A percentile compares a stretch with the other conserved stretches of the same genome.
These are phyloP conservation scores for Hassar affinis DNA, from an alignment of 2,113 vertebrate species.

Conservation along the genomic window DNA sequence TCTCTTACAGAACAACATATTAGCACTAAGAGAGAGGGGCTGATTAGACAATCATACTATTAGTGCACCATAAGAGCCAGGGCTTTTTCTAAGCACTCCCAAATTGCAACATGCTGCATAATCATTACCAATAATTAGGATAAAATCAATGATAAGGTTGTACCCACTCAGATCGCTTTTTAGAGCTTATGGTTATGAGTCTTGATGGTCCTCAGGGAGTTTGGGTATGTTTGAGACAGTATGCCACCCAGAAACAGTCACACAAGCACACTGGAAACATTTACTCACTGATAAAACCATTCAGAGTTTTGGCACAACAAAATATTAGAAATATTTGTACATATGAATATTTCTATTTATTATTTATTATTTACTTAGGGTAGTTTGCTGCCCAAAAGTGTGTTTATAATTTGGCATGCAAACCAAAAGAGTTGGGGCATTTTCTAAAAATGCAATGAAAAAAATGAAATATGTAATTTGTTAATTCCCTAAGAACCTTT, in stretches of 20 bases:
- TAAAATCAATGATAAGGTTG: slow-evolving; percentile 66
- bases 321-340: neutral
- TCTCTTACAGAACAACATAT: slow-evolving; percentile 56
- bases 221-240: slow-evolving; percentile 35
- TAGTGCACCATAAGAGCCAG: slow-evolving; percentile 52
- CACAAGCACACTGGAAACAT: slow-evolving; percentile 14
- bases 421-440: no score
- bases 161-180: slow-evolving; percentile 46
- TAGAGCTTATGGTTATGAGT: slow-evolving; percentile 24
- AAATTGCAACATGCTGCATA: slow-evolving; percentile 56
- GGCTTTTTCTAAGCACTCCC: slow-evolving; percentile 50
- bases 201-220: slow-evolving; percentile 13
- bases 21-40: slow-evolving; percentile 61
- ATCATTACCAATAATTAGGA: slow-evolving; percentile 66
- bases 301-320: neutral
- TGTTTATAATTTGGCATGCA: neutral
- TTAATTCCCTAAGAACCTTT: no score
- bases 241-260: slow-evolving; percentile 42
- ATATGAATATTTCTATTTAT: neutral
- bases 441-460: no score
- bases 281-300: neutral
- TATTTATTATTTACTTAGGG: no score
- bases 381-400: neutral
- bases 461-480: no score
- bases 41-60: slow-evolving; percentile 70